Conservation (phyloP, 2,888 invertebrate species). For the Dolichopus griseipennis region DNA sequence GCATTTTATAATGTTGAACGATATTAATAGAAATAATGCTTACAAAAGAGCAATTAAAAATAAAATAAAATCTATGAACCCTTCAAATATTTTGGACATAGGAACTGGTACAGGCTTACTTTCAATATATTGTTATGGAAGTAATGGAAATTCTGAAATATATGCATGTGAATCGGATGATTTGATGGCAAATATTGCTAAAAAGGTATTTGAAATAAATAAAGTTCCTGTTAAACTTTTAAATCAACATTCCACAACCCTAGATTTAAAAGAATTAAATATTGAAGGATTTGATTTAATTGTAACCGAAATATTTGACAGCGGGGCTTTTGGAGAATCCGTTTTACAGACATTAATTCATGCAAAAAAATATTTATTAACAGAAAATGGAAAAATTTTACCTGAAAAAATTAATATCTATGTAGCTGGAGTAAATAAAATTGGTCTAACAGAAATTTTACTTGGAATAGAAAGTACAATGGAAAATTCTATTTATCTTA, state of each 20-base stretch:
- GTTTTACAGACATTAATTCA: slow-evolving; percentile 57
- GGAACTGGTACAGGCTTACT: slow-evolving; percentile 71
- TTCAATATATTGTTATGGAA: slow-evolving; percentile 55
- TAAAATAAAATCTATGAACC: slow-evolving; percentile 44
- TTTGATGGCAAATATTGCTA: slow-evolving; percentile 53
- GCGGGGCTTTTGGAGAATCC: slow-evolving; percentile 68
- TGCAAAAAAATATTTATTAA: slow-evolving; percentile 57
- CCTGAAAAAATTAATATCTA: slow-evolving; percentile 55
- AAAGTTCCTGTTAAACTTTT: slow-evolving; percentile 46
- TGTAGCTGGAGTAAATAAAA: slow-evolving; percentile 18
- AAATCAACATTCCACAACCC: slow-evolving; percentile 51
- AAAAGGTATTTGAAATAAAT: slow-evolving; percentile 49
- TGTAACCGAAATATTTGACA: slow-evolving; percentile 72
- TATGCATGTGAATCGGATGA: slow-evolving; percentile 61
- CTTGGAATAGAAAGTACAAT: slow-evolving; percentile 18
- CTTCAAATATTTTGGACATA: slow-evolving; percentile 57
- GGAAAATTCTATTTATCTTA: slow-evolving; percentile 34
- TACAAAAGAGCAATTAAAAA: slow-evolving; percentile 56
- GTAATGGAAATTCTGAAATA: slow-evolving; percentile 48
- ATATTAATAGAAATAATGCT: slow-evolving; percentile 55
- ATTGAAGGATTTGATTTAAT: slow-evolving; percentile 50
- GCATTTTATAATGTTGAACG: slow-evolving; percentile 80
- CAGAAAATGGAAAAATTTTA: slow-evolving; percentile 47
- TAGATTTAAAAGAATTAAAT: slow-evolving; percentile 38
- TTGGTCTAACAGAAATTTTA: slow-evolving; percentile 16